Base-by-base conservation (phyloP, 2,797 vertebrate species). In the Rhadinocentrus ornatus region DNA sequence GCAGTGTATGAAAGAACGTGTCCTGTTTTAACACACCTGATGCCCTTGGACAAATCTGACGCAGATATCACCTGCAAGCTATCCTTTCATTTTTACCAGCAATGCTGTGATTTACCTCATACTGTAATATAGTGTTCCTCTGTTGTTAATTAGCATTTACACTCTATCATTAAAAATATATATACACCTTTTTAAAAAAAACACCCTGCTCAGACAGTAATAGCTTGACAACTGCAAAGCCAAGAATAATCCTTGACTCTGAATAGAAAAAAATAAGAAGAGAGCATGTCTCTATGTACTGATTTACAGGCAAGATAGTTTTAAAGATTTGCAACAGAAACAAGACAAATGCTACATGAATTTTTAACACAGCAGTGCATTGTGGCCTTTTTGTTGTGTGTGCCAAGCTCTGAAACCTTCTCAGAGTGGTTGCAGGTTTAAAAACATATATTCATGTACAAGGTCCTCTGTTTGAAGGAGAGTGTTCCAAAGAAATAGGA, bases 401-500 rank as follows among this genome's bases (percentile, higher is more conserved):
- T 34, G 18, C 31, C 66, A 35, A 37, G 11, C 20, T 37, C 24
- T 39, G 20, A 27, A 41, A 53, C 50, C 57, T 32, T 7, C 20
- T 15, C 20, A 34, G 27, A 54, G n/a, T 54, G 12, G 9, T 27
- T 26, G 57, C n/a, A 6, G 32, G 32, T 53, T 54, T 39, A 12
- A 26, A 20, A 53, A 8, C 29, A 24, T 11, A 26, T 46, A 29
- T 44, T 11, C 20, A 48, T n/a, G 41, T 6, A 8, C 41, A 46
- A 20, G 41, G 6, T 20, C 7, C 16, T 46, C 41, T 46, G 41
- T n/a, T 24, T 24, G 58, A 29, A 9, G 62, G 34, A 55, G 46
- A 32, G 9, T 55, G 34, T 69, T 18, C 18, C 20, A 64, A 29
- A 18, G 58, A 37, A 58, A 53, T 35, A 8, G 52, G 35, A 62